A percentile compares a stretch with the other conserved stretches of the same genome.
Conservation (phyloP, 2,113 vertebrate genomes). For the Pampusana beccarii region DNA sequence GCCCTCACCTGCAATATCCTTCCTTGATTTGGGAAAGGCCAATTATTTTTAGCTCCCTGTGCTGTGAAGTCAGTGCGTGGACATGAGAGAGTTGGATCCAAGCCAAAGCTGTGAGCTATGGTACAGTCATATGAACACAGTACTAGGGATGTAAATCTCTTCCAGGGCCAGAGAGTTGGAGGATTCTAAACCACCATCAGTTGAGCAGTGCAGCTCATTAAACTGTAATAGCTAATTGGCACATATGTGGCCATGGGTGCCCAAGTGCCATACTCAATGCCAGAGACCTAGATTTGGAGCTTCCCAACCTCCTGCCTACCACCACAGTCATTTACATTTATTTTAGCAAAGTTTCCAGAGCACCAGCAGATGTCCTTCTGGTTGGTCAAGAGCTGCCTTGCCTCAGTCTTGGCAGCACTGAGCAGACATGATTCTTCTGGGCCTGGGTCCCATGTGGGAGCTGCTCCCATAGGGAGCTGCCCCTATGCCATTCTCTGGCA, state of each 20-base stretch:
- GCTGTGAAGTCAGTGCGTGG: not conserved
- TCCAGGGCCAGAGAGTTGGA: not conserved
- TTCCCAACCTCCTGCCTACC: not conserved
- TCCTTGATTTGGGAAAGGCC: not conserved
- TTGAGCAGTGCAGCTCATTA: not conserved
- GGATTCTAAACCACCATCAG: not conserved
- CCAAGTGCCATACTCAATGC: not conserved
- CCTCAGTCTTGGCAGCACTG: not conserved
- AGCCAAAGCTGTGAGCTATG: not conserved
- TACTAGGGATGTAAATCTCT: not conserved
- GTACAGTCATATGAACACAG: rapidly evolving
- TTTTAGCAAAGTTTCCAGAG: not conserved
- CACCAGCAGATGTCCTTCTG: not conserved
- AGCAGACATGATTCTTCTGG: not conserved
- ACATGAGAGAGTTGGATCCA: not conserved
- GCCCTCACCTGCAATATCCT: not conserved
- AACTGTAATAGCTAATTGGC: not conserved
- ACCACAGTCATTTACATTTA: not conserved
- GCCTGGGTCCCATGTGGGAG: not conserved
- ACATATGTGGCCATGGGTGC: rapidly evolving
- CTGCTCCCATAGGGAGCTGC: not conserved
- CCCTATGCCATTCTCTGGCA: not conserved
- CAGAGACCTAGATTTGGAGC: not conserved
- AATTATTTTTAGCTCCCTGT: not conserved
- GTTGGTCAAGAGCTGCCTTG: not conserved